Evolutionary conservation across 2,888 invertebrate species (phyloP).

Genomic region (Epinotia brunnichana): DNA sequence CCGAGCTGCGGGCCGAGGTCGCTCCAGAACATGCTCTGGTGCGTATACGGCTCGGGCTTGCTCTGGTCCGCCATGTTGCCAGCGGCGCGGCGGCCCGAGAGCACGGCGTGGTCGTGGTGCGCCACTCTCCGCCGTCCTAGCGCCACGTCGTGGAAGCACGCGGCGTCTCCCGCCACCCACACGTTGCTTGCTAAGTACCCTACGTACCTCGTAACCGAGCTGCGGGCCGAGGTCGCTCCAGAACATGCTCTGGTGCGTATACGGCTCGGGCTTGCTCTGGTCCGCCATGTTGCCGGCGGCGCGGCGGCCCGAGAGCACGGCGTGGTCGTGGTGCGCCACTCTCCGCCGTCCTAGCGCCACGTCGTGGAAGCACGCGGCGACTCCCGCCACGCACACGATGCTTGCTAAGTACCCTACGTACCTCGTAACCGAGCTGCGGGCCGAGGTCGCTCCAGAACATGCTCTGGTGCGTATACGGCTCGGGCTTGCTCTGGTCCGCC

Average conservation of each 20-base stretch:
- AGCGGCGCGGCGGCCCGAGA: conserved; percentile 97
- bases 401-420: conserved; percentile 31
- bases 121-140: conserved; percentile 95
- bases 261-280: conserved; percentile 66
- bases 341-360: conserved; percentile 92
- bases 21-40: conserved; percentile 99
- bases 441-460: conserved; percentile 99
- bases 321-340: conserved; percentile 99
- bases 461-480: conserved; percentile 91
- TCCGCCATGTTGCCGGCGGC: conserved; percentile 99
- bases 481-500: conserved; percentile 85
- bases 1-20: conserved; percentile 96
- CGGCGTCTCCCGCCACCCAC: conserved; percentile 74
- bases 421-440: conserved; percentile 94
- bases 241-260: conserved; percentile 97
- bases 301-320: conserved; percentile 96
- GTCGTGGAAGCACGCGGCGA: conserved; percentile 97
- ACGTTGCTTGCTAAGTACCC: conserved; percentile 52
- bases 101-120: conserved; percentile 98
- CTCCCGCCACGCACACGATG: conserved; percentile 87
- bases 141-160: conserved; percentile 93
- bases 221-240: conserved; percentile 98
- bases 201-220: conserved; percentile 90
- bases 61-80: conserved; percentile 95
- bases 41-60: conserved; percentile 84